Evolutionary conservation across 2,113 vertebrate genomes (phyloP).

Genomic region (Dasypus novemcinctus): DNA sequence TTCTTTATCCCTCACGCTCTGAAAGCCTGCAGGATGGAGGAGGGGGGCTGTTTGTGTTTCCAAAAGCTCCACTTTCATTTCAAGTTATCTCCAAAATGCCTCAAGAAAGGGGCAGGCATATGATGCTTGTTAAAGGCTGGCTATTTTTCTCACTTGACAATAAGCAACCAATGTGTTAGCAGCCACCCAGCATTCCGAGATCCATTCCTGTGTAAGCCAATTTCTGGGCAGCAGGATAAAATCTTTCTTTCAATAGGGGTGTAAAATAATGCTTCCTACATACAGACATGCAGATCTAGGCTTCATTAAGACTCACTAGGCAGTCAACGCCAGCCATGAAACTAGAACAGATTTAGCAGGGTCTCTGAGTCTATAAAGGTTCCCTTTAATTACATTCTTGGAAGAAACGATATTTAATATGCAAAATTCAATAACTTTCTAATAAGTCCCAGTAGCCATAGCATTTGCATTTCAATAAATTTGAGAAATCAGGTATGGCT

Average conservation of each 20-base stretch:
- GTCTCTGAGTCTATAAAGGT: conserved; percentile 61
- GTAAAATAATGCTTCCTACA: background rate
- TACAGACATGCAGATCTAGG: background rate
- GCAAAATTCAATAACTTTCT: conserved; percentile 55
- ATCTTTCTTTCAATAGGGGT: background rate
- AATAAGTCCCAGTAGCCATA: conserved; percentile 60
- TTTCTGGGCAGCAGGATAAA: background rate
- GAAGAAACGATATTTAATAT: conserved; percentile 65
- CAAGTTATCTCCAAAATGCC: background rate
- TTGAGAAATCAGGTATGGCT: conserved; percentile 41
- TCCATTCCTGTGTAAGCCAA: background rate
- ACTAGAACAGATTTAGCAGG: conserved; percentile 47
- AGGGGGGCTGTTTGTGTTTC: background rate
- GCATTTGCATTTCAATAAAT: conserved; percentile 60
- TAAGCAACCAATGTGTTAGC: background rate
- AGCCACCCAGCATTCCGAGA: background rate
- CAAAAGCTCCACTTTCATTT: background rate
- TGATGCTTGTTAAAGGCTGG: background rate
- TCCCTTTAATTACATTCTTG: conserved; percentile 65
- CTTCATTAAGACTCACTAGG: conserved; percentile 50
- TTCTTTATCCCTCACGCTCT: background rate
- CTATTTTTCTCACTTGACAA: background rate
- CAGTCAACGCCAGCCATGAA: conserved; percentile 36
- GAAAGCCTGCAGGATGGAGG: background rate
- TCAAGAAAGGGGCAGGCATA: background rate